These are phyloP conservation scores for Cyanoramphus novaezelandiae DNA, from an alignment of 2,113 vertebrate genomes.

Conservation along the genomic window DNA sequence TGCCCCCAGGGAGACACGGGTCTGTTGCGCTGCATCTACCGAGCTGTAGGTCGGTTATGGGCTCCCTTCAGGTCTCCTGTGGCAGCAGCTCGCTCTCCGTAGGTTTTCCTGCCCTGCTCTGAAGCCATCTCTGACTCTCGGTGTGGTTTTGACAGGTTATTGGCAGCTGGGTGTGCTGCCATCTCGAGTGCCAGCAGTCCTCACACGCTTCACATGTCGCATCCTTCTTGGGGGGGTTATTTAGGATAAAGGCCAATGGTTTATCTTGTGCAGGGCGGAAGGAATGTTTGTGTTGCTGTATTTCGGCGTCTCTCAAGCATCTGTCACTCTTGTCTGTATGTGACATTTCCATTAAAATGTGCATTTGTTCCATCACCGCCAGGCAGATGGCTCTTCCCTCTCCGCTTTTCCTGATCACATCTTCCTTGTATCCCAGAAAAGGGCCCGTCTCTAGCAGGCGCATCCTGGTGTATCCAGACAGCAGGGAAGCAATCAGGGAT, in stretches of 20 bases:
- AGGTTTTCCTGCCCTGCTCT: not conserved
- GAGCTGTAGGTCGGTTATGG: not conserved
- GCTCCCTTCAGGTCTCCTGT: not conserved
- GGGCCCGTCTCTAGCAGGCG: not conserved
- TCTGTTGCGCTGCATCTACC: not conserved
- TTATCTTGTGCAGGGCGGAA: not conserved
- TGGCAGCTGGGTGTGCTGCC: constrained; percentile 10
- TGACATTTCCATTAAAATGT: not conserved
- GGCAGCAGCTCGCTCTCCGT: not conserved
- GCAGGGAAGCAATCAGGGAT: not conserved
- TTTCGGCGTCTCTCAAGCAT: not conserved
- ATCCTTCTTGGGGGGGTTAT: not conserved
- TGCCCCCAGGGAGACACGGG: accelerated
- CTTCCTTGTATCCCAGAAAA: not conserved
- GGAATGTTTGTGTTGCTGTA: not conserved
- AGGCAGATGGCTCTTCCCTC: not conserved
- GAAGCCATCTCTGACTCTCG: not conserved
- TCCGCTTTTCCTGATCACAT: not conserved
- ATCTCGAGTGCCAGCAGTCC: not conserved
- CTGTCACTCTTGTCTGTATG: not conserved
- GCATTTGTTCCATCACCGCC: not conserved
- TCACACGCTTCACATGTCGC: not conserved
- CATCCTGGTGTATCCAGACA: not conserved
- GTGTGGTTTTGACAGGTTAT: not conserved
- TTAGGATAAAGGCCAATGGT: not conserved